Percentiles rank a stretch among this genome's conserved stretches.
phyloP scores from a whole-genome alignment of 2,113 vertebrate genomes.

The Psittacula cyanocephala region DNA sequence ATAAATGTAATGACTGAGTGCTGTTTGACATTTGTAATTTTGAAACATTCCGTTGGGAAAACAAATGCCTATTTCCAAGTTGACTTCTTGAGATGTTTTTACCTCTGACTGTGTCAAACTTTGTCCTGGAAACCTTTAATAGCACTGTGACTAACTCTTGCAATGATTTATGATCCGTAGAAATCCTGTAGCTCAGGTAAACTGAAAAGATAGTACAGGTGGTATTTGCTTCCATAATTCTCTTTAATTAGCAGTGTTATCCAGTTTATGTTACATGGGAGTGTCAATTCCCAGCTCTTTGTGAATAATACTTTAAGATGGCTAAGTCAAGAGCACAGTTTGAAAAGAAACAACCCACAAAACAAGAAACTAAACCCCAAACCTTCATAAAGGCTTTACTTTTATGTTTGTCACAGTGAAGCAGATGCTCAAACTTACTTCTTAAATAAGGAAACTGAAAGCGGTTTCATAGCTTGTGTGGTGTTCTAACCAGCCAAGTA shows the following conservation, averaged over 20 bases:
- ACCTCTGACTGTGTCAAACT: background rate
- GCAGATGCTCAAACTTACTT: background rate
- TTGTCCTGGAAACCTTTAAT: background rate
- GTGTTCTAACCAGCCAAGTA: background rate
- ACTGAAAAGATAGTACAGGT: background rate
- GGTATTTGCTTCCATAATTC: background rate
- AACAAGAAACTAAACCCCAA: background rate
- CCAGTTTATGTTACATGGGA: background rate
- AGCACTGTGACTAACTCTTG: background rate
- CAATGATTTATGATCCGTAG: background rate
- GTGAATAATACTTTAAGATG: background rate
- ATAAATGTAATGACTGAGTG: background rate
- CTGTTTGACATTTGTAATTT: background rate
- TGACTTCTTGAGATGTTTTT: background rate
- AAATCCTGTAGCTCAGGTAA: background rate
- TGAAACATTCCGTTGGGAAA: background rate
- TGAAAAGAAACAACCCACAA: background rate
- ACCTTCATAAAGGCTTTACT: background rate
- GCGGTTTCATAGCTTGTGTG: background rate
- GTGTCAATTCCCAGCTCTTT: background rate
- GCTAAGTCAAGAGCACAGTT: background rate
- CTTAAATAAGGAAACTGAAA: background rate
- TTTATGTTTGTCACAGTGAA: background rate
- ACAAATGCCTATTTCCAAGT: background rate
- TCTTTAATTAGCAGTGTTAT: background rate